A percentile compares a stretch with the other conserved stretches of the same genome.
phyloP scores from a whole-genome alignment of 2,113 vertebrate species.

The Proterorhinus semilunaris region DNA sequence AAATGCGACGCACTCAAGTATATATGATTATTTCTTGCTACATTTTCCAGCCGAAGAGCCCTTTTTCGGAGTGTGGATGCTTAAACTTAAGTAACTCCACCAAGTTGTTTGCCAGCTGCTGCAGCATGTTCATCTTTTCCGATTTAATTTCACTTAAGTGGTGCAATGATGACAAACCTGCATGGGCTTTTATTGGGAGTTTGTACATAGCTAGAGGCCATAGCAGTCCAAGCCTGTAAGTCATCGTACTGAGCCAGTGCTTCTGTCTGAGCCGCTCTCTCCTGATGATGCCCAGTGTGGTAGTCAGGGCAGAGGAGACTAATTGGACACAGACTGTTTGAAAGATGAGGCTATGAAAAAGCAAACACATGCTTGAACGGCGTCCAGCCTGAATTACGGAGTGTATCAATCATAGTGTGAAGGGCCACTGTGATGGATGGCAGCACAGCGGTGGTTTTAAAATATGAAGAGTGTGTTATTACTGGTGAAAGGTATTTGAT shows the following conservation, averaged over 20 bases:
- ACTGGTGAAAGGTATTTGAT: slow-evolving; percentile 19
- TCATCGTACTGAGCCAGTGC: slow-evolving; percentile 52
- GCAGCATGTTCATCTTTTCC: slow-evolving; percentile 43
- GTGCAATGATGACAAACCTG: slow-evolving; percentile 63
- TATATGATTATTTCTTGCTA: slow-evolving; percentile 6
- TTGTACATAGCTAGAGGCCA: slow-evolving; percentile 45
- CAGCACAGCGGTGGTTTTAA: slow-evolving; percentile 26
- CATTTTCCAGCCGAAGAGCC: neutral
- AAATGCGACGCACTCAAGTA: slow-evolving; percentile 11
- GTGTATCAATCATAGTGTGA: slow-evolving; percentile 43
- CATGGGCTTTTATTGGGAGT: slow-evolving; percentile 50
- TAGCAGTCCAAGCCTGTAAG: slow-evolving; percentile 43
- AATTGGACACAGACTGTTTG: slow-evolving; percentile 63
- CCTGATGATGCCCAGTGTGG: slow-evolving; percentile 58
- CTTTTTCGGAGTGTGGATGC: neutral
- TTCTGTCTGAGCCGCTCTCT: slow-evolving; percentile 56
- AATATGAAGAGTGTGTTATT: slow-evolving; percentile 42
- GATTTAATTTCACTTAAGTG: slow-evolving; percentile 56
- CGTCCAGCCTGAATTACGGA: slow-evolving; percentile 49
- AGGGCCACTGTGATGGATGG: slow-evolving; percentile 34
- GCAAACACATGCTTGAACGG: slow-evolving; percentile 64
- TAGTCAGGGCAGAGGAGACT: slow-evolving; percentile 56
- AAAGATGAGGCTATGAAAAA: slow-evolving; percentile 63
- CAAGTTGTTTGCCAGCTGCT: slow-evolving; percentile 13
- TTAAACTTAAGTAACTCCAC: slow-evolving; percentile 30